Base-by-base conservation (phyloP, 2,888 invertebrate species). In the Scaptomyza caliginosa region DNA sequence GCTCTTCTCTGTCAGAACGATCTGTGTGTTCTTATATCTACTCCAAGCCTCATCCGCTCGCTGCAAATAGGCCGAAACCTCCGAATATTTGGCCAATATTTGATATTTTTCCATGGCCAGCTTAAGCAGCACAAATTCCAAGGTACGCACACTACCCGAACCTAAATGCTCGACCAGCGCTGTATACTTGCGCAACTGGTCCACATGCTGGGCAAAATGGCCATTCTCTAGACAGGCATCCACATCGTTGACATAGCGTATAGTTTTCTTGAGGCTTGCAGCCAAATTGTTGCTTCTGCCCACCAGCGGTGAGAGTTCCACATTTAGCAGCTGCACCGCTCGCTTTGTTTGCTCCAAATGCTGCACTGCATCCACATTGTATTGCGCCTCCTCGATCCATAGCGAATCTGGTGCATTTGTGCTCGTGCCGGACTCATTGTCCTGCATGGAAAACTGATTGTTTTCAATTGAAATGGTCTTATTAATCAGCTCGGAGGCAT, bases 251-350 rank as follows among this genome's bases (percentile, higher is more conserved):
- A 74, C 67, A 38, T 84, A 88, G 24, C 75, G 81, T 28, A 81
- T 43, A 4, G 74, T 77, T 38, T 74, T 68, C 48, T 88, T 84
- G 10, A 89, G 65, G 4, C 71, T 70, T 10, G 58, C 65, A 2
- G 86, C 81, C 56, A 88, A 55, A 7, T 65, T 74, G 24, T 79
- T 66, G 56, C 88, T 88, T n/a, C 85, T 75, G 17, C 77, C 89
- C 40, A 76, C 80, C 21, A 88, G 49, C 2, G 77, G 77, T 0
- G 71, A 40, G 10, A 89, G 54, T 54, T 88, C 89, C 23, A 40
- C 19, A 39, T 84, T 84, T 4, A 88, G 52, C 26, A 71, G 56
- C 5, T 70, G 64, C 8, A 88, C 60, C 7, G 67, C 67, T 1
- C 26, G 24, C 17, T 52, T 54, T 3, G 72, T 79, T 4, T 65